These are phyloP conservation scores for Perca flavescens DNA, from an alignment of 2,113 vertebrate genomes.

Conservation along the genomic window DNA sequence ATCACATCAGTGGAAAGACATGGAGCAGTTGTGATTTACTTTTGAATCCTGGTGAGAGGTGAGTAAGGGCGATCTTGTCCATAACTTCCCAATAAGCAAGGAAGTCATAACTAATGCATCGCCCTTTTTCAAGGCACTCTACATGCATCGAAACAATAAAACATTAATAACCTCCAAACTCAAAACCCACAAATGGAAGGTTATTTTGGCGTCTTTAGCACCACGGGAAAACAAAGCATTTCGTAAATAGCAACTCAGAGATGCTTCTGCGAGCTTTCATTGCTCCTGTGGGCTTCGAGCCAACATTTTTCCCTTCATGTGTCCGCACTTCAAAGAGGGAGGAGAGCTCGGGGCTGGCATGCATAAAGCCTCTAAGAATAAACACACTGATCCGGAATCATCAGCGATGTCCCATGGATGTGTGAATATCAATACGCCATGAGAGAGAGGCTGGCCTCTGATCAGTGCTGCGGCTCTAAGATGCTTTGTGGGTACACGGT, in stretches of 20 bases:
- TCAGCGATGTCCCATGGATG: constrained; percentile 38
- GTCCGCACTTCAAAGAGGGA: constrained; percentile 58
- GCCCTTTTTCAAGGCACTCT: constrained; percentile 19
- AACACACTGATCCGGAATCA: constrained; percentile 64
- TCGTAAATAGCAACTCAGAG: constrained; percentile 58
- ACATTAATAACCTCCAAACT: constrained; percentile 69
- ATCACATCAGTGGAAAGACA: background rate
- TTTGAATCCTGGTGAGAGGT: constrained; percentile 7
- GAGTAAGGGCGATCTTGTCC: constrained; percentile 34
- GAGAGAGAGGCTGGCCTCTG: constrained; percentile 47
- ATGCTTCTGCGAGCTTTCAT: constrained; percentile 48
- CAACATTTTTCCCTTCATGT: constrained; percentile 26
- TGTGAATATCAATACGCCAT: constrained; percentile 16
- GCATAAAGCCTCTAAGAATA: constrained; percentile 64
- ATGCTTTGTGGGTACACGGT: constrained; percentile 60
- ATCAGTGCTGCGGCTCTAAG: constrained; percentile 60
- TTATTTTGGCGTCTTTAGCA: constrained; percentile 67
- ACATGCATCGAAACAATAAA: constrained; percentile 68
- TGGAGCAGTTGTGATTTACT: background rate
- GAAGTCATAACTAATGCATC: constrained; percentile 75
- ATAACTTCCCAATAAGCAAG: constrained; percentile 36
- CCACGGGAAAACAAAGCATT: constrained; percentile 72
- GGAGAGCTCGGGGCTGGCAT: constrained; percentile 27
- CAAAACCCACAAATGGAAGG: constrained; percentile 64
- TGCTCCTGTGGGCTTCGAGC: constrained; percentile 49